phyloP scores from a whole-genome alignment of 2,888 invertebrate genomes.

The Hypsopygia costalis region DNA sequence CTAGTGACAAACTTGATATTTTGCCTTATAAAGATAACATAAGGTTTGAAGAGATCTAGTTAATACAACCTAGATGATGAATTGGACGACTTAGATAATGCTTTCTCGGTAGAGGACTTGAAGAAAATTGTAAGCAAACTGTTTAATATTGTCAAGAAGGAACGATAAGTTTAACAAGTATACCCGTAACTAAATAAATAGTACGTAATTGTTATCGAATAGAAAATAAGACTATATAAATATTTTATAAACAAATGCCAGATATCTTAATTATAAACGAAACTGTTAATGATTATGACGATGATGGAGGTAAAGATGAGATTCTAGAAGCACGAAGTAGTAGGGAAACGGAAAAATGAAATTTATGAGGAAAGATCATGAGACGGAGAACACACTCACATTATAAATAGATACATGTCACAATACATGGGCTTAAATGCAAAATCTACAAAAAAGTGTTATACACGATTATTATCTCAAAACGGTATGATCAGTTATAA shows the following conservation, averaged over 20 bases:
- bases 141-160: slow-evolving; percentile 62
- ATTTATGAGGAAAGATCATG: slow-evolving; percentile 34
- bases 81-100: too few relatives aligned
- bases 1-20: too few relatives aligned
- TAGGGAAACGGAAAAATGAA: slow-evolving; percentile 24
- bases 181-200: slow-evolving; percentile 23
- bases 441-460: slow-evolving; percentile 74
- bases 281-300: slow-evolving; percentile 7
- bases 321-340: slow-evolving; percentile 17
- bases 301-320: slow-evolving; percentile 8
- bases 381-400: slow-evolving; percentile 68
- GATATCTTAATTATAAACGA: slow-evolving; percentile 12
- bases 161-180: slow-evolving; percentile 53
- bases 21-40: too few relatives aligned
- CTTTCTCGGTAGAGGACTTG: too few relatives aligned
- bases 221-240: slow-evolving; percentile 18
- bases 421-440: slow-evolving; percentile 76
- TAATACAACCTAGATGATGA: too few relatives aligned
- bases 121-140: slow-evolving; percentile 19
- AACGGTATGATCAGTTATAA: slow-evolving; percentile 66
- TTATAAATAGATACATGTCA: slow-evolving; percentile 65
- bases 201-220: not conserved
- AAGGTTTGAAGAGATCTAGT: too few relatives aligned
- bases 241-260: slow-evolving; percentile 13
- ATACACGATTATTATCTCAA: slow-evolving; percentile 71